Conservation (phyloP, 2,888 invertebrate species). For the Dasypogon diadema region DNA sequence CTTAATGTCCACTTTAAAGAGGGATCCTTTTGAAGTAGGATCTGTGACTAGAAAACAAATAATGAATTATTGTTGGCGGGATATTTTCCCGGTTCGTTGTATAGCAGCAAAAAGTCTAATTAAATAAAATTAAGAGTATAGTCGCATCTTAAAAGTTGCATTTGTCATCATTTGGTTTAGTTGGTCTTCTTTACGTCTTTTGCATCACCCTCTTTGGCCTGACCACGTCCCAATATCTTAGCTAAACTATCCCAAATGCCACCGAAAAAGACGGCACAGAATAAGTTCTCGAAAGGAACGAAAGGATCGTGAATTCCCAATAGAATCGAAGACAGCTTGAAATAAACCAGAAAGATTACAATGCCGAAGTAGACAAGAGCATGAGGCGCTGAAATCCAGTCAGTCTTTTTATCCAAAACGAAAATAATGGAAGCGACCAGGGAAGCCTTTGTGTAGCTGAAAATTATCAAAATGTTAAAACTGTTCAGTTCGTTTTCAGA, state of each 20-base stretch:
- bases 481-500: no score
- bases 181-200: constrained; percentile 88
- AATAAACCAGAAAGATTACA: constrained; percentile 97
- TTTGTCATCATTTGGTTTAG: constrained; percentile 67
- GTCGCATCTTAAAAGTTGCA: constrained; percentile 51
- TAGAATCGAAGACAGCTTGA: constrained; percentile 94
- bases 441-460: constrained; percentile 96
- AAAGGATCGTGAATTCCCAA: constrained; percentile 99
- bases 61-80: constrained; percentile 18
- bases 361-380: constrained; percentile 97
- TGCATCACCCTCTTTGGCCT: constrained; percentile 80
- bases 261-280: constrained; percentile 96
- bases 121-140: neutral
- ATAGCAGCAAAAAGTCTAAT: no score
- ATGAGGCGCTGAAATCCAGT: constrained; percentile 95
- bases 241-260: constrained; percentile 98
- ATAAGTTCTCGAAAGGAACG: constrained; percentile 97
- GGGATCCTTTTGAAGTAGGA: constrained; percentile 29
- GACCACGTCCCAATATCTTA: constrained; percentile 85
- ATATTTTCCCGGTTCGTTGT: constrained; percentile 1
- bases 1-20: constrained; percentile 48
- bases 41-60: constrained; percentile 49
- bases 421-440: constrained; percentile 95
- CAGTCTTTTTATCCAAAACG: constrained; percentile 96
- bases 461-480: no score